Conservation (phyloP, 2,888 invertebrate species). For the Eudemis profundana region DNA sequence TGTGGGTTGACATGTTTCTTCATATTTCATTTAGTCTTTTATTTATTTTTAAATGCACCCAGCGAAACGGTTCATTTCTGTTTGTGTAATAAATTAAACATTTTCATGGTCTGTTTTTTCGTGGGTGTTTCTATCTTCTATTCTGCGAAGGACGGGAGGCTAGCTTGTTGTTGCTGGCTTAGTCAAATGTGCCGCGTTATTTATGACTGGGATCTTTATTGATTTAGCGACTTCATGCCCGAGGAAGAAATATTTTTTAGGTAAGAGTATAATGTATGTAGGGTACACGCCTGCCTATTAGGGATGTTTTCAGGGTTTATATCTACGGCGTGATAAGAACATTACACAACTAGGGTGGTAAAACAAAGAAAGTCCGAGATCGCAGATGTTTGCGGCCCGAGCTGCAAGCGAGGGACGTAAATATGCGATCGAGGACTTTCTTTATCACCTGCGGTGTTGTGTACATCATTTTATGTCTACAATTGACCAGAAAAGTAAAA, state of each 20-base stretch:
- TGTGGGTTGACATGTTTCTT: no score
- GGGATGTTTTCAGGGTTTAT: no score
- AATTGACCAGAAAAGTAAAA: no score
- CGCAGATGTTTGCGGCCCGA: no score
- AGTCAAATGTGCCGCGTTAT: slow-evolving; percentile 21
- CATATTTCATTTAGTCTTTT: not conserved
- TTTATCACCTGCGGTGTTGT: no score
- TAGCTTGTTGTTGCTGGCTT: slow-evolving; percentile 27
- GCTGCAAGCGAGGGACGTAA: no score
- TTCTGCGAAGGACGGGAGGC: slow-evolving; percentile 10
- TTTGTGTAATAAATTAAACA: slow-evolving; percentile 1
- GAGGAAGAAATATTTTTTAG: not conserved
- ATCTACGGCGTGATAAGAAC: no score
- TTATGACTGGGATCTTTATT: slow-evolving; percentile 29
- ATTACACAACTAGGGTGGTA: no score
- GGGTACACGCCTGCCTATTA: no score
- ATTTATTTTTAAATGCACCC: not conserved
- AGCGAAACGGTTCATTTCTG: slow-evolving; percentile 1
- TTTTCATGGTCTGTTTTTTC: slow-evolving; percentile 17
- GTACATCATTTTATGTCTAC: no score
- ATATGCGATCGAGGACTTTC: no score
- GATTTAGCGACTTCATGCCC: slow-evolving; percentile 20
- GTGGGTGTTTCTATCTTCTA: not conserved
- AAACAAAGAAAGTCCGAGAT: no score
- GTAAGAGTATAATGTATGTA: not conserved